A percentile compares a stretch with the other conserved stretches of the same genome.
Evolutionary conservation across 2,113 vertebrate genomes (phyloP).

Genomic region (Oncorhynchus clarkii): DNA sequence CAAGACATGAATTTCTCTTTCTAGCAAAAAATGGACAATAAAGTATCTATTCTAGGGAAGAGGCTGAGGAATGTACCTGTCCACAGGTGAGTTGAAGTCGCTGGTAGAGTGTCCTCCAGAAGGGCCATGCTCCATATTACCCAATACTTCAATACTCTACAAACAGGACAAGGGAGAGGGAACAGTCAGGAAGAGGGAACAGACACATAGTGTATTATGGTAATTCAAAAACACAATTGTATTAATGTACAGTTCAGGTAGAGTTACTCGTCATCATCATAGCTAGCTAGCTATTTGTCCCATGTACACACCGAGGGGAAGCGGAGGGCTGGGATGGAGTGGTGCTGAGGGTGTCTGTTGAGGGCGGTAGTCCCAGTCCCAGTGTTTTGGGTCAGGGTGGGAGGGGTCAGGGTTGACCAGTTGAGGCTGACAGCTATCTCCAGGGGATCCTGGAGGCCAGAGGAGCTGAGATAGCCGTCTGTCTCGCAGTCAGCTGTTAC

Average conservation of each 20-base stretch:
- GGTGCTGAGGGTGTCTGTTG: slow-evolving; percentile 42
- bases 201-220: too few species aligned
- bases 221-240: too few species aligned
- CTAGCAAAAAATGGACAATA: background rate
- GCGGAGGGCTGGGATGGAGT: slow-evolving; percentile 69
- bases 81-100: slow-evolving; percentile 83
- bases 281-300: too few species aligned
- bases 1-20: too few species aligned
- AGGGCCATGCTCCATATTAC: slow-evolving; percentile 58
- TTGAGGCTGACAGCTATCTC: slow-evolving; percentile 57
- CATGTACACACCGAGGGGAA: slow-evolving; percentile 83
- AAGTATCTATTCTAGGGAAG: background rate
- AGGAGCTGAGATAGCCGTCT: slow-evolving; percentile 89
- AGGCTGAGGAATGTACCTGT: slow-evolving; percentile 75
- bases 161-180: slow-evolving; percentile 1
- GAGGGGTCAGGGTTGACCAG: slow-evolving; percentile 20
- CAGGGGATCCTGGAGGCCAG: slow-evolving; percentile 82
- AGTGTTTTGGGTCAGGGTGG: slow-evolving; percentile 44
- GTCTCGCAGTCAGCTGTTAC: slow-evolving; percentile 91
- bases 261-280: too few species aligned
- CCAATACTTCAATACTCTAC: slow-evolving; percentile 82
- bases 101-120: slow-evolving; percentile 60
- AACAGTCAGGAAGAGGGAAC: background rate
- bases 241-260: too few species aligned
- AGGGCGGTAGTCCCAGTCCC: slow-evolving; percentile 20